A percentile compares a stretch with the other conserved stretches of the same genome.
Evolutionary conservation across 1,140 invertebrate species (phyloP).

Genomic region (Drosophila littoralis): DNA sequence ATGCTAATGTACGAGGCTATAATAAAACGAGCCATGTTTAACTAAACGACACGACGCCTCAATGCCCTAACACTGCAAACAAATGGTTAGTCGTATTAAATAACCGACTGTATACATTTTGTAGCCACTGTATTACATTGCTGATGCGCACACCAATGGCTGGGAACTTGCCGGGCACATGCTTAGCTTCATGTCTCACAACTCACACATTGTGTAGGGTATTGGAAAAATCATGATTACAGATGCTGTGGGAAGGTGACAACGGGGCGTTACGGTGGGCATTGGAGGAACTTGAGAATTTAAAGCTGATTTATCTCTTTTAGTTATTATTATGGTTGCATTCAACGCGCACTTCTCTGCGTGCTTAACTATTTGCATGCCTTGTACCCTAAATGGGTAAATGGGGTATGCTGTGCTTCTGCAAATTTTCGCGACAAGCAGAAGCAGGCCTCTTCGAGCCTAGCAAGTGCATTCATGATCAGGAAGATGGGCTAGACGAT

Average conservation of each 20-base stretch:
- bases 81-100: background rate
- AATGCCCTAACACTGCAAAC: conserved; percentile 25
- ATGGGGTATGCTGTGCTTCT: too few species aligned
- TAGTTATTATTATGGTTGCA: conserved; percentile 46
- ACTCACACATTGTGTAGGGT: background rate
- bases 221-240: background rate
- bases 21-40: conserved; percentile 16
- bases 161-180: too few species aligned
- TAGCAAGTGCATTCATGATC: too few species aligned
- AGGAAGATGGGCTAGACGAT: too few species aligned
- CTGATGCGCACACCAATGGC: background rate
- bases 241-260: background rate
- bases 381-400: too few species aligned
- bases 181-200: too few species aligned
- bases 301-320: conserved; percentile 68
- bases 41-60: conserved; percentile 11
- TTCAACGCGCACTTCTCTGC: conserved; percentile 9
- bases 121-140: background rate
- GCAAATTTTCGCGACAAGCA: too few species aligned
- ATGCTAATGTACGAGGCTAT: conserved; percentile 45
- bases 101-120: background rate
- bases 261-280: background rate
- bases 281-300: conserved; percentile 30
- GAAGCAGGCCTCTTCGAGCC: too few species aligned
- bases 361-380: conserved; percentile 8